Evolutionary conservation across 2,888 invertebrate genomes (phyloP), one percentile per base, ranked within the genome.

Genomic region (Plagiodera versicolora): DNA sequence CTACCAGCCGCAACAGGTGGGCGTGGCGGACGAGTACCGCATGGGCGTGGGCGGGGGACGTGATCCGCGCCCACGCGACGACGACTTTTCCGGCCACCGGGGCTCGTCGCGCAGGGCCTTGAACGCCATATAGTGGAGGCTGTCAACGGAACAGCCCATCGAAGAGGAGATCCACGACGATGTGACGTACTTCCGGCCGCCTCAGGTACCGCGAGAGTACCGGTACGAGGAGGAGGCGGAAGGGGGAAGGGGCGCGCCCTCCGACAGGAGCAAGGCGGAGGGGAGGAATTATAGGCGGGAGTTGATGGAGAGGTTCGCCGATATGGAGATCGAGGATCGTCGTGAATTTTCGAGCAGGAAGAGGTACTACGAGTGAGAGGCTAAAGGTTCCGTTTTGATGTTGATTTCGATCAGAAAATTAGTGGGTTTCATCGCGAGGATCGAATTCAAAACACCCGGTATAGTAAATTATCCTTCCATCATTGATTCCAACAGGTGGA

Each of bases 71-170:
- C 66, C 71, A 44, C 69, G 77, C 55, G 77, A 80, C 60, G 80
- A 82, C 60, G 80, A 80, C 60, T 68, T 60, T 44, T 63, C 69
- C 45, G 76, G 81, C 18, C 81, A 81, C 69, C 84, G 87, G 79
- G 85, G 85, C 65, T 83, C 87, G 45, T 86, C 89, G 72, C 84
- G 89, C 64, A 84, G 89, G 75, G 87, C 88, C 72, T 85, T 89
- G 73, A 89, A 89, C 81, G 89, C 89, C 79, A 89, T 90, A 81
- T 90, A 89, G 86, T 84, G 81, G 80, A 80, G 81, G 80, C 80
- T 80, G 72, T 79, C 80, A 75, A 78, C 80, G 80, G 81, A 81
- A 71, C 80, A 79, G 69, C 79, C 80, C 72, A 81, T 80, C 78
- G 80, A 79, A 77, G 80, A 80, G 74, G 80, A 80, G 70, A 69